A percentile compares a stretch with the other conserved stretches of the same genome.
Conservation (phyloP, 2,888 invertebrate genomes). For the Nemapogon koenigi region DNA sequence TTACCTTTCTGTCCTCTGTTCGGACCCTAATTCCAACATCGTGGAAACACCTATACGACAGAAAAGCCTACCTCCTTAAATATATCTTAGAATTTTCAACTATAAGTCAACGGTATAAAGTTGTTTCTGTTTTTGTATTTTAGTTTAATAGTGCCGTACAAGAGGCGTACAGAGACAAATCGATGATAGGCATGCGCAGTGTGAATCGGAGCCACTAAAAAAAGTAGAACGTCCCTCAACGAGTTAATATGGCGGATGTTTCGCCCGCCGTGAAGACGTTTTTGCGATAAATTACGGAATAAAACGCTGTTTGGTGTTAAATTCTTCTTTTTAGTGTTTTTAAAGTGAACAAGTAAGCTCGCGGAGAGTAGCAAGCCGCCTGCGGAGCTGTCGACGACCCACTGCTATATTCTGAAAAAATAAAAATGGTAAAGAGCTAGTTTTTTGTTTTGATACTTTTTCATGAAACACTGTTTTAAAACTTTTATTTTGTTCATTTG, state of each 20-base stretch:
- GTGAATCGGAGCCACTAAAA: neutral
- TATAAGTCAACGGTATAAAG: too few relatives aligned
- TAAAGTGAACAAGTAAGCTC: constrained; percentile 26
- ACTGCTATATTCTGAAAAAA: constrained; percentile 5
- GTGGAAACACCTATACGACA: too few relatives aligned
- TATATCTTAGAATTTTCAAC: too few relatives aligned
- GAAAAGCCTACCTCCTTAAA: too few relatives aligned
- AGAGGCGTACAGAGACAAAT: too few relatives aligned
- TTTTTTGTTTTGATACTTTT: constrained; percentile 68
- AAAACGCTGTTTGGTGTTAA: constrained; percentile 27
- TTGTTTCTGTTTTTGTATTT: too few relatives aligned
- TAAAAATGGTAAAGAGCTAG: constrained; percentile 65
- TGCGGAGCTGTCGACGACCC: neutral
- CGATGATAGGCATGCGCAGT: constrained; percentile 10
- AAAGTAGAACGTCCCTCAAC: constrained; percentile 4
- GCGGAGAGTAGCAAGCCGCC: neutral
- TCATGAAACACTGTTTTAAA: constrained; percentile 47
- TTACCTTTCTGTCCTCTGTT: too few relatives aligned
- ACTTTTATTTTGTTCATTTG: constrained; percentile 15
- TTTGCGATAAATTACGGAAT: constrained; percentile 31
- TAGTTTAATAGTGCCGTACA: too few relatives aligned
- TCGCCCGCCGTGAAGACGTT: constrained; percentile 58
- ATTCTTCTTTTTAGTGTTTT: constrained; percentile 30
- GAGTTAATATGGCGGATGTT: constrained; percentile 61
- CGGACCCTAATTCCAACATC: too few relatives aligned